These are phyloP conservation scores for Lepeophtheirus salmonis DNA, from an alignment of 1,140 invertebrate genomes.

Conservation along the genomic window DNA sequence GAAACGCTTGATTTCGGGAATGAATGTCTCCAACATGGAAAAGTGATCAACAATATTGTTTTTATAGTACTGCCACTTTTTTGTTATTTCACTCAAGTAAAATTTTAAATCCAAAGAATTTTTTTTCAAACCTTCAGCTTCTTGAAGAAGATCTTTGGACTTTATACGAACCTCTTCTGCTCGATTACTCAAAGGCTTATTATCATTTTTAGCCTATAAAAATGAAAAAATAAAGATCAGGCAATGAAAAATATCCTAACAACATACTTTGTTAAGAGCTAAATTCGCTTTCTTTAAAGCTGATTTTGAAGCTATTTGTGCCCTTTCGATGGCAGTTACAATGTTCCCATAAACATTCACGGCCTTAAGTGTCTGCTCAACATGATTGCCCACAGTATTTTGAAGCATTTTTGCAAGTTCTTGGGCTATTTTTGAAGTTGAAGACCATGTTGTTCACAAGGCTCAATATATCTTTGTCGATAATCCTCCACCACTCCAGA, in stretches of 20 bases:
- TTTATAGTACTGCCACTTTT: background rate
- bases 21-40: background rate
- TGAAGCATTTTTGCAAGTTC: background rate
- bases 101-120: conserved; percentile 6
- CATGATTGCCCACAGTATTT: background rate
- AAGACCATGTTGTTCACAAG: background rate
- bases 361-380: conserved; percentile 43
- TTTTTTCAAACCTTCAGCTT: conserved; percentile 17
- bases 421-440: background rate
- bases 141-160: conserved; percentile 14
- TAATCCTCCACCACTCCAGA: conserved; percentile 7
- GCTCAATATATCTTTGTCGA: background rate
- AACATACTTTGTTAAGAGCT: conserved; percentile 34
- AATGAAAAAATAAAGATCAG: background rate
- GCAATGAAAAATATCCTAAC: background rate
- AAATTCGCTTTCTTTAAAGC: conserved; percentile 41
- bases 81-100: background rate
- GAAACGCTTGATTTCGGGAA: background rate
- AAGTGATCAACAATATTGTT: background rate
- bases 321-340: conserved; percentile 40
- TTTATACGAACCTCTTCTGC: background rate
- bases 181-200: background rate
- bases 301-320: conserved; percentile 40
- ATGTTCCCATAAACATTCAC: conserved; percentile 65
- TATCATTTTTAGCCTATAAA: background rate